Base-by-base conservation (phyloP, 1,140 invertebrate genomes). In the Trachelipus rathkii region DNA sequence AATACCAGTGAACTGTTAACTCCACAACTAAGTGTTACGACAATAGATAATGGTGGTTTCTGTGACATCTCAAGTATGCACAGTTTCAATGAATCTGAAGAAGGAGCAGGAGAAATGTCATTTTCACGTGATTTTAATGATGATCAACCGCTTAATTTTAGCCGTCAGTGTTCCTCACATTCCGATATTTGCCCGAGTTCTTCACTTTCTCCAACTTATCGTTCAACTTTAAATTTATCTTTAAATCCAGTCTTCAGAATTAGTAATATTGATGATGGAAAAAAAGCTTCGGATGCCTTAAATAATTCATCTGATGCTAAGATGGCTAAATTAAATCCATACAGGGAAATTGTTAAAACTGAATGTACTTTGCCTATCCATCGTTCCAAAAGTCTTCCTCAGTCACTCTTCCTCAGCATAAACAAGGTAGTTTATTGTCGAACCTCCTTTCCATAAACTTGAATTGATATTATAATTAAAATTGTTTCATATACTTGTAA, bases 321-420 rank as follows among this genome's bases (percentile, higher is more conserved):
- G 11, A 60, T 60, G 50, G 11, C 50, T 19, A 60, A 60, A 60
- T 60, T 60, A 19, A 60, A 19, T 60, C 50, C 33, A 15, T 60
- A 13, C 50, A 15, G 50, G 50, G 19, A 19, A 60, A 19, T 15
- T 60, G 50, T 19, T 60, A 19, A 19, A 60, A 60, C 50, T 13
- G 19, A 60, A 15, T 60, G 11, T 60, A 81, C 72, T 74, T 79
- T 45, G 71, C 81, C 71, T 75, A 77, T 77, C 68, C 78, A 80
- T 67, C 77, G 80, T n/a, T 81, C 78, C 75, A 78, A 74, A 71
- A 77, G 79, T 73, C 78, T 78, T 71, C 77, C 77, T 45, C 78
- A 82, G 73, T 21, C 74, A 23, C 71, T 78, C 15, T 46, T 74
- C 74, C 76, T 70, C 76, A 71, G 10, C 13, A 33, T 73, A 70